Percentiles rank a stretch among this genome's conserved stretches.
phyloP scores from a whole-genome alignment of 2,888 invertebrate genomes.

The Apotomis turbidana region DNA sequence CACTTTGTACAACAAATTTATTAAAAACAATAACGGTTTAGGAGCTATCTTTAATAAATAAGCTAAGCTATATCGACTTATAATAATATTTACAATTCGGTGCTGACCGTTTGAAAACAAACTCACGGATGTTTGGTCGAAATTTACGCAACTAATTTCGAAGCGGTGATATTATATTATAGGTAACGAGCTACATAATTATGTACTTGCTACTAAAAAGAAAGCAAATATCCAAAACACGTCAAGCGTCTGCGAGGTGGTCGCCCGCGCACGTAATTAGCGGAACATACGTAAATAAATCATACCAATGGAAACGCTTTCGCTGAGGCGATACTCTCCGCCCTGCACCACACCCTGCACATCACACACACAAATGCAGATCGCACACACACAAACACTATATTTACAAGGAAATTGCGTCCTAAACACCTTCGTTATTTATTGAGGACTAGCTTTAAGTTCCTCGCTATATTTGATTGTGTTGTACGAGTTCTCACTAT shows the following conservation, averaged over 20 bases:
- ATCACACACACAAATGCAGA: constrained; percentile 47
- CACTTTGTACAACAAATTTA: constrained; percentile 62
- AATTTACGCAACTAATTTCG: constrained; percentile 20
- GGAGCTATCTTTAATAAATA: constrained; percentile 73
- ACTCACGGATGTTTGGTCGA: constrained; percentile 15
- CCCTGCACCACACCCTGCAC: constrained; percentile 49
- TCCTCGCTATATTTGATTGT: constrained; percentile 81
- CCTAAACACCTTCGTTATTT: constrained; percentile 45
- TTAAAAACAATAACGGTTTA: constrained; percentile 56
- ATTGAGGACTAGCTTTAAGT: constrained; percentile 70
- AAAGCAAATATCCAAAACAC: constrained; percentile 64
- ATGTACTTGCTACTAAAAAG: constrained; percentile 62
- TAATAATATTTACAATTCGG: constrained; percentile 67
- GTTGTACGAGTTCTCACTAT: constrained; percentile 75
- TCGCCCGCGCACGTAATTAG: constrained; percentile 61
- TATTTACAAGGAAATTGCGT: constrained; percentile 60
- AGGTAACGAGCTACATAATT: constrained; percentile 57
- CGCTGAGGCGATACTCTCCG: constrained; percentile 55
- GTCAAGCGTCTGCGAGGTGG: constrained; percentile 53
- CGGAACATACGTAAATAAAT: constrained; percentile 67
- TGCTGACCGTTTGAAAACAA: constrained; percentile 19
- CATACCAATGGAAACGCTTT: constrained; percentile 57
- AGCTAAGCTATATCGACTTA: constrained; percentile 59
- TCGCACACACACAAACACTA: constrained; percentile 50
- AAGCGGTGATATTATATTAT: constrained; percentile 50